Base-by-base conservation (phyloP, 2,888 invertebrate genomes). In the Sialis lutaria region DNA sequence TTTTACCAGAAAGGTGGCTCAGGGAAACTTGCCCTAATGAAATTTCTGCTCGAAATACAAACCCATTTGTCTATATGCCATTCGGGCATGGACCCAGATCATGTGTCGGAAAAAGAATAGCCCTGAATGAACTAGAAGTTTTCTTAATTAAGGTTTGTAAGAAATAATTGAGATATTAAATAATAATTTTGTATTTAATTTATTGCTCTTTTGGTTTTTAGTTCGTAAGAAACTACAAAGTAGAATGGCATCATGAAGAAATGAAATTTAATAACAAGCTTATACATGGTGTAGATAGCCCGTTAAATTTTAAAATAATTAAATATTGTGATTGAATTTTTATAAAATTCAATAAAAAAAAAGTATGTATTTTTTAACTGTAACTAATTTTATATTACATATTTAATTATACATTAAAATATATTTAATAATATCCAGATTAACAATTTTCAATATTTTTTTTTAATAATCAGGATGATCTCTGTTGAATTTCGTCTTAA, bases 41-140 rank as follows among this genome's bases (percentile, higher is more conserved):
- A 37, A 53, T 50, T 49, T 54, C 56, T 42, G 58, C 57, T 13
- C 58, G 58, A 13, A 67, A 69, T 45, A 63, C 68, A 12, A 71
- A 75, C 59, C 75, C 77, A 0, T 79, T 79, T 62, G 67, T 72
- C 0, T 72, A 69, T 42, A 60, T 78, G 48, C 81, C 81, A 0
- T 82, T 82, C 57, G 82, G 82, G 1, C 76, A 75, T 55, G 82
- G 82, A 1, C 69, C 77, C 0, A 70, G 82, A 44, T 72, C 72
- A 51, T 82, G 82, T 55, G 72, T 80, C 49, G 85, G 85, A 5
- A 69, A 77, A 57, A 65, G 84, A 55, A 72, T 86, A 52, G 83
- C 82, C 0, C 80, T 82, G 55, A 63, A 84, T 52, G 83, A 62
- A 52, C 42, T 61, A 46, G 59, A 62, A 55, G 50, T 59, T 6